Percentiles rank a stretch among this genome's conserved stretches.
Evolutionary conservation across 2,888 invertebrate genomes (phyloP).

Genomic region (Theretra japonica): DNA sequence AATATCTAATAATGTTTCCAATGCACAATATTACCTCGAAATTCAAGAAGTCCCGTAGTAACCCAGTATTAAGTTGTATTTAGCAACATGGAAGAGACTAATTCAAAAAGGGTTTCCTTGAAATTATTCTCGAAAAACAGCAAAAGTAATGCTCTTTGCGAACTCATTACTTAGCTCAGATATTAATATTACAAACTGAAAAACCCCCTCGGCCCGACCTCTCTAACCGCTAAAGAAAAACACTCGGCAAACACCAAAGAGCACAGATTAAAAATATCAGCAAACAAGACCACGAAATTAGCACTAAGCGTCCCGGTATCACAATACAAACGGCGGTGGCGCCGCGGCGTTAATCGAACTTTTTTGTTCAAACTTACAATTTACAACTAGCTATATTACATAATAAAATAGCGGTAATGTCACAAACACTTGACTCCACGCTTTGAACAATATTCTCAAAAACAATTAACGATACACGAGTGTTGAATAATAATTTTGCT

Average conservation of each 20-base stretch:
- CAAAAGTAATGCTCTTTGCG: slow-evolving; percentile 15
- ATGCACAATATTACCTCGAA: neutral
- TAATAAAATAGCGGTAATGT: slow-evolving; percentile 42
- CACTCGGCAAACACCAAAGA: slow-evolving; percentile 43
- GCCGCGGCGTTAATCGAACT: slow-evolving; percentile 52
- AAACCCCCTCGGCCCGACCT: neutral
- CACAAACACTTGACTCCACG: slow-evolving; percentile 38
- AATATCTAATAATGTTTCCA: neutral
- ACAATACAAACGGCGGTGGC: slow-evolving; percentile 53
- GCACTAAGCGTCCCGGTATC: slow-evolving; percentile 51
- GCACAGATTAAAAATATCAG: slow-evolving; percentile 30
- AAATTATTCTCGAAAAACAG: slow-evolving; percentile 5
- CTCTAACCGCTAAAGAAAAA: slow-evolving; percentile 25
- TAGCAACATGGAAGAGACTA: slow-evolving; percentile 1
- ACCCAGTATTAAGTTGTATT: neutral
- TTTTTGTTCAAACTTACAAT: slow-evolving; percentile 74
- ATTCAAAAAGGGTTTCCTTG: neutral
- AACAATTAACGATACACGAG: neutral
- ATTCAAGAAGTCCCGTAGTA: neutral
- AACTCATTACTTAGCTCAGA: slow-evolving; percentile 26
- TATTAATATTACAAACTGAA: slow-evolving; percentile 22
- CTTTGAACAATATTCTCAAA: slow-evolving; percentile 6
- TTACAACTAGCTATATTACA: slow-evolving; percentile 65
- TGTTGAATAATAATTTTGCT: neutral
- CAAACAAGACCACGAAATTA: slow-evolving; percentile 38